Base-by-base conservation (phyloP, 1,140 invertebrate species). In the Brachionus koreanus region DNA sequence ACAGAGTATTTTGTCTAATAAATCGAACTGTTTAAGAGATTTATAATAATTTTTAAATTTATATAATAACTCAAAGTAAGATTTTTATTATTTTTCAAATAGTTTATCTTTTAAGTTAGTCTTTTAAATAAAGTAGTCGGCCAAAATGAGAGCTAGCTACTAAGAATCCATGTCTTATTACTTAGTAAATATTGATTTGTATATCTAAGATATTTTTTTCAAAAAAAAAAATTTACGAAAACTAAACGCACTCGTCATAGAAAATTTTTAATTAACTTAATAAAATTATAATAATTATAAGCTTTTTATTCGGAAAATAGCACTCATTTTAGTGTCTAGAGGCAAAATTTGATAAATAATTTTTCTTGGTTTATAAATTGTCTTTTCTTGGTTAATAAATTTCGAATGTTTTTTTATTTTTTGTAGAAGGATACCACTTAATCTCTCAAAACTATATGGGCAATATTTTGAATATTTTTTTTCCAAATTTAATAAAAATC, bases 281-380 rank as follows among this genome's bases (percentile, higher is more conserved):
- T 69, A 69, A 69, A 69, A 69, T 69, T 69, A 69, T 69, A 69
- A 69, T 69, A 69, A 69, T 69, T 69, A 33, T 69, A 9, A 69
- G 33, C 19, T 10, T 69, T 23, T 16, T 69, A 69, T 33, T 65
- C 33, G 33, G 33, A 19, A 69, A 69, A 42, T 39, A 39, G 16
- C 16, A 69, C n/a, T 39, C 37, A 69, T 35, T 19, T 35, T 69
- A 39, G 19, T 69, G 13, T 39, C 65, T 69, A 5, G 16, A 57
- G 49, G 49, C 49, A 57, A 19, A 19, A 7, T n/a, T 19, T 57
- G 16, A 16, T 57, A 57, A 57, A 19, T 57, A 19, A 16, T 57
- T 49, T n/a, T n/a, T n/a, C n/a, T n/a, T n/a, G n/a, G n/a, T n/a
- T n/a, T n/a, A n/a, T n/a, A n/a, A n/a, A n/a, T n/a, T n/a, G n/a